Percentiles rank a stretch among this genome's conserved stretches.
These are phyloP conservation scores for Calosoma granatense DNA, from an alignment of 1,140 invertebrate species.

Conservation along the genomic window DNA sequence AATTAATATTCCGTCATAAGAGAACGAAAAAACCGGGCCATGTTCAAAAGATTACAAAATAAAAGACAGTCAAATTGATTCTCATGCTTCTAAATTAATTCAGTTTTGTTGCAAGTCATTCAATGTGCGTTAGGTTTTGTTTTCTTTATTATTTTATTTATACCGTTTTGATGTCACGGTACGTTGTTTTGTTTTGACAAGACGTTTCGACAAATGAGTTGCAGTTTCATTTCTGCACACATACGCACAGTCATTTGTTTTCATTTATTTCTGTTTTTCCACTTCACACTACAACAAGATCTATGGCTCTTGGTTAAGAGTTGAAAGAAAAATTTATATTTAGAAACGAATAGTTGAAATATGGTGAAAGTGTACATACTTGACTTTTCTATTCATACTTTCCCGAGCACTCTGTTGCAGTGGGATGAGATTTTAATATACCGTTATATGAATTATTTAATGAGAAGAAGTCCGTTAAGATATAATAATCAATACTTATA, in stretches of 20 bases:
- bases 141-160: conserved; percentile 15
- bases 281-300: not conserved
- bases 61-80: conserved; percentile 20
- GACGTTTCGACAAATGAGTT: conserved; percentile 4
- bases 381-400: too few relatives aligned
- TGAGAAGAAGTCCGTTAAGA: too few relatives aligned
- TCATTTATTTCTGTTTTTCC: not conserved
- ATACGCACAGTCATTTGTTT: not conserved
- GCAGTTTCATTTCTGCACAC: not conserved
- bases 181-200: not conserved
- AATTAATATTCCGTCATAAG: conserved; percentile 7
- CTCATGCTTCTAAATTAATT: conserved; percentile 20
- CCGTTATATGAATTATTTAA: too few relatives aligned
- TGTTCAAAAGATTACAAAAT: conserved; percentile 17
- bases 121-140: conserved; percentile 9
- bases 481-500: too few relatives aligned
- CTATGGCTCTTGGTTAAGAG: not conserved
- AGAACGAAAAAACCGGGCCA: conserved; percentile 14
- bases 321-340: not conserved
- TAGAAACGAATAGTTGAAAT: not conserved
- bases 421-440: too few relatives aligned
- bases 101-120: conserved; percentile 15
- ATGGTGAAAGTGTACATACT: too few relatives aligned
- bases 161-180: not conserved
- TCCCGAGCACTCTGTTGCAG: too few relatives aligned